A percentile compares a stretch with the other conserved stretches of the same genome.
phyloP scores from a whole-genome alignment of 2,888 invertebrate species.

The Brenthis hecate region DNA sequence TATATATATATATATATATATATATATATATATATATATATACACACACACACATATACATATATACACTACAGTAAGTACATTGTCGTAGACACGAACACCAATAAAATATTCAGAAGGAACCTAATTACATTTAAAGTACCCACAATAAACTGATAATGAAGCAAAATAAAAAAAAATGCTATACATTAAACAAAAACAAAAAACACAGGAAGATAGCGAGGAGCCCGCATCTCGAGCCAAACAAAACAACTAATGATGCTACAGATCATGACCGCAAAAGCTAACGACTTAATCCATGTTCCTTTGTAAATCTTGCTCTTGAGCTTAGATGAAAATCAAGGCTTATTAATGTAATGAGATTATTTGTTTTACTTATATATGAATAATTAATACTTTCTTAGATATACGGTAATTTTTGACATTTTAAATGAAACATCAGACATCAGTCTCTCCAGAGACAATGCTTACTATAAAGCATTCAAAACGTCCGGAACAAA shows the following conservation, averaged over 20 bases:
- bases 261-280: conserved; percentile 38
- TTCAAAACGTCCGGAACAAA: no score
- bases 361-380: no score
- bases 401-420: neutral
- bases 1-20: no score
- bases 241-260: conserved; percentile 40
- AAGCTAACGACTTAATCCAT: conserved; percentile 67
- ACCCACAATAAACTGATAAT: conserved; percentile 4
- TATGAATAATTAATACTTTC: neutral
- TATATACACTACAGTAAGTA: no score
- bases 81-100: no score
- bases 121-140: neutral
- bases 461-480: no score
- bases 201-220: conserved; percentile 27
- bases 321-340: conserved; percentile 8
- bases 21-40: no score
- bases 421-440: neutral
- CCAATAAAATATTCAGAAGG: no score
- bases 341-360: neutral
- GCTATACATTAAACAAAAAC: neutral
- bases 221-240: conserved; percentile 28
- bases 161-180: conserved; percentile 12
- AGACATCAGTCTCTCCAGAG: neutral
- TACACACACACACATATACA: no score
- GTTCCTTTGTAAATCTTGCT: conserved; percentile 47